These are phyloP conservation scores for Malthinus flaveolus DNA, from an alignment of 2,888 invertebrate genomes.

Conservation along the genomic window DNA sequence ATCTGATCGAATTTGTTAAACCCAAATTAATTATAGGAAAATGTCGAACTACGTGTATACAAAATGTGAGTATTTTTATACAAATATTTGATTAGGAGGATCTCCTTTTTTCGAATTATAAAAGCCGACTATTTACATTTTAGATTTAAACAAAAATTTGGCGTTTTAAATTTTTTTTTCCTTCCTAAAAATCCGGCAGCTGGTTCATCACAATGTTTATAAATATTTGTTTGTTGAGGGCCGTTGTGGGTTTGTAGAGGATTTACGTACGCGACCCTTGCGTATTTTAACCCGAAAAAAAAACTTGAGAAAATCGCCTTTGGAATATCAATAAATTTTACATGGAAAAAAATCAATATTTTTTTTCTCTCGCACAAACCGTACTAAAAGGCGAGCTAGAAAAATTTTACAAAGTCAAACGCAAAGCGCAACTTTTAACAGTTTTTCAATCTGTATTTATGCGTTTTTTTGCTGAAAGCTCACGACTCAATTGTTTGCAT, in stretches of 20 bases:
- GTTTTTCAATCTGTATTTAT: conserved; percentile 38
- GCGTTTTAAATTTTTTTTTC: conserved; percentile 10
- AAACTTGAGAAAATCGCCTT: background rate
- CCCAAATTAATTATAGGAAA: background rate
- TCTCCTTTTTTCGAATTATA: conserved; percentile 26
- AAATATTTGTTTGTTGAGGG: background rate
- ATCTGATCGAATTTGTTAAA: background rate
- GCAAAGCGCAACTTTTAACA: conserved; percentile 28
- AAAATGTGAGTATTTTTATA: background rate
- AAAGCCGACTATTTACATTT: conserved; percentile 32
- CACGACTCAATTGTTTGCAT: conserved; percentile 39
- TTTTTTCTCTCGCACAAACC: conserved; percentile 4
- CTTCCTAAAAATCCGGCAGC: conserved; percentile 19
- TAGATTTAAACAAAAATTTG: conserved; percentile 20
- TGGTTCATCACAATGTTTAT: background rate
- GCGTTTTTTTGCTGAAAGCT: conserved; percentile 36
- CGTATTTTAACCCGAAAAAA: background rate
- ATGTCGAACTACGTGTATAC: background rate
- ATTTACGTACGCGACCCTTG: background rate
- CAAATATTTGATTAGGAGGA: conserved; percentile 31
- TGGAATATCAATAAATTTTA: background rate
- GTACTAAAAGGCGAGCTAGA: conserved; percentile 6
- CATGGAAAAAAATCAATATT: conserved; percentile 6
- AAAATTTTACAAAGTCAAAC: conserved; percentile 19
- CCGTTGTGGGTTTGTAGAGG: background rate